phyloP scores from a whole-genome alignment of 2,888 invertebrate species.

The Drosophila cyrtoloma region DNA sequence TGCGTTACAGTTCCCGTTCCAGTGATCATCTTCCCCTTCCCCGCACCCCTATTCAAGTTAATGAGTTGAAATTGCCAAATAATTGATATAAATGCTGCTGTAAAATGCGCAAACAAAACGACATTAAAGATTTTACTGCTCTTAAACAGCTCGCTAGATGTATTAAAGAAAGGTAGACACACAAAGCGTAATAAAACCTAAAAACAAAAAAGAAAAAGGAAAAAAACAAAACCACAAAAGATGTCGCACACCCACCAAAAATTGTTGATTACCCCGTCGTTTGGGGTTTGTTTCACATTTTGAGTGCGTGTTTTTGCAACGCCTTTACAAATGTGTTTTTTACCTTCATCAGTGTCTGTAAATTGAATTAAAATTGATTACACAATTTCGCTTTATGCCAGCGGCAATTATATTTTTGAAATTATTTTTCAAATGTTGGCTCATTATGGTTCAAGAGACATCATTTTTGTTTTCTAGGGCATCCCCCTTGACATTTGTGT shows the following conservation, averaged over 20 bases:
- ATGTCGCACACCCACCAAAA: slow-evolving; percentile 32
- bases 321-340: slow-evolving; percentile 48
- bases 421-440: slow-evolving; percentile 18
- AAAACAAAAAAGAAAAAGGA: background rate
- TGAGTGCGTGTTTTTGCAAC: slow-evolving; percentile 36
- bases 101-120: slow-evolving; percentile 37
- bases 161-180: slow-evolving; percentile 25
- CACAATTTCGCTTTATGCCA: slow-evolving; percentile 49
- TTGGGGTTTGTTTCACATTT: slow-evolving; percentile 32
- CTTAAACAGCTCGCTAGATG: slow-evolving; percentile 35
- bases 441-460: slow-evolving; percentile 26
- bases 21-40: slow-evolving; percentile 11
- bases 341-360: slow-evolving; percentile 44
- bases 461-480: slow-evolving; percentile 18
- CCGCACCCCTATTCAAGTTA: slow-evolving; percentile 14
- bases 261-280: slow-evolving; percentile 38
- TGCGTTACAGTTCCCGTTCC: slow-evolving; percentile 27
- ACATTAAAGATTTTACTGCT: slow-evolving; percentile 44
- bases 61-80: slow-evolving; percentile 69
- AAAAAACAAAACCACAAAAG: slow-evolving; percentile 9
- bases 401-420: slow-evolving; percentile 16
- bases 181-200: background rate
- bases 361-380: slow-evolving; percentile 57
- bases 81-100: slow-evolving; percentile 65
- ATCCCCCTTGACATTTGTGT: slow-evolving; percentile 11